Evolutionary conservation across 2,797 vertebrate species (phyloP), one percentile per base, ranked within the genome.

Genomic region (Hafferia zeledoni): DNA sequence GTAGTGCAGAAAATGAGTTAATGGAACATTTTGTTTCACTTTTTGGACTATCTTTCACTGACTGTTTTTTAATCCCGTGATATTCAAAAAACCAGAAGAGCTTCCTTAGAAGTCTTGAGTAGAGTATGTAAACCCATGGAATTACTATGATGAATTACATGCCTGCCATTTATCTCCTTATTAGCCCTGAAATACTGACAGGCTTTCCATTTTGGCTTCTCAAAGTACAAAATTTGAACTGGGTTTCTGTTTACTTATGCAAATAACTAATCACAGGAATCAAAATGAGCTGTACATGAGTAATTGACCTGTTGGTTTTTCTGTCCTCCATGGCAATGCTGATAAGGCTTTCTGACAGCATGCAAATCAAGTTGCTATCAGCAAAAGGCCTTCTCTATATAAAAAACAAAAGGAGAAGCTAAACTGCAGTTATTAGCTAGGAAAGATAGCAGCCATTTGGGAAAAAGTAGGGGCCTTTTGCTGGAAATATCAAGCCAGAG

Each of bases 121-220:
- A 81, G 33, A 56, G 23, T 83, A 63, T 95, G 95, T 94, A 96
- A 95, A 95, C 64, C 67, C 56, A 49, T 96, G 95, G 96, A 96
- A 97, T 96, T 94, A 93, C 65, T 8, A 18, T 84, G 91, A 95
- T 93, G 78, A 94, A 97, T 97, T 87, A 93, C 94, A 90, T 2
- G 30, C 47, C 78, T 92, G 60, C 63, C 87, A 96, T 41, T 97
- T 89, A 93, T 86, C 88, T 94, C 77, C 81, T 89, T 88, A 90
- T 94, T 96, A 80, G 56, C 74, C 93, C 88, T 13, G 4, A 79
- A 95, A 69, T 95, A 93, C 92, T 97, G 96, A 96, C 22, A 90
- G 64, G 57, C 77, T 91, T 25, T 95, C 97, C 90, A 94, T 86
- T 96, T 64, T 96, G 81, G 69, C 71, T 97, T 96, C 93, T 84